Evolutionary conservation across 2,888 invertebrate genomes (phyloP).

Genomic region (Pachycephus smyrnensis): DNA sequence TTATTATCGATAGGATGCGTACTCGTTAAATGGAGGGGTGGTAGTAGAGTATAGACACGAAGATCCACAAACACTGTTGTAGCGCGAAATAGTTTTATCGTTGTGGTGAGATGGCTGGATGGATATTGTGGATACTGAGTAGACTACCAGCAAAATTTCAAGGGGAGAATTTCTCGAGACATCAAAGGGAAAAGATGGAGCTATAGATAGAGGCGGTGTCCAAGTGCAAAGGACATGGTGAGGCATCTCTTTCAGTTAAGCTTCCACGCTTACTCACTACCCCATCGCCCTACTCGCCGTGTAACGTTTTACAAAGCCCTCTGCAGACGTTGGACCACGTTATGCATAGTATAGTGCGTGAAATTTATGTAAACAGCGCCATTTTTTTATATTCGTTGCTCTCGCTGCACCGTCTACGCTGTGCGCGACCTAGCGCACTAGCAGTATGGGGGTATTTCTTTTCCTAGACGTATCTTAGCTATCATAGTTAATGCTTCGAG

Average conservation of each 20-base stretch:
- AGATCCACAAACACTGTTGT: background rate
- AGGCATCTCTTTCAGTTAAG: conserved; percentile 32
- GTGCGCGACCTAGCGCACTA: background rate
- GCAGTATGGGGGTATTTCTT: background rate
- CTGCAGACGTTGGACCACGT: conserved; percentile 32
- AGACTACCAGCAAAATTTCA: background rate
- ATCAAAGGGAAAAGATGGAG: conserved; percentile 45
- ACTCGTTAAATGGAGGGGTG: background rate
- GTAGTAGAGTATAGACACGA: background rate
- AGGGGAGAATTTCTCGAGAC: conserved; percentile 35
- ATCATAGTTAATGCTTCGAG: background rate
- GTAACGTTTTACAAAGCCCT: conserved; percentile 43
- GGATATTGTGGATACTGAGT: background rate
- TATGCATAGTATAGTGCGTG: conserved; percentile 41
- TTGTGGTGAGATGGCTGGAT: background rate
- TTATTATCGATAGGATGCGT: background rate
- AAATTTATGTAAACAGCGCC: conserved; percentile 39
- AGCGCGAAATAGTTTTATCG: background rate
- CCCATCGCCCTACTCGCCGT: conserved; percentile 11
- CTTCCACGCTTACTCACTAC: conserved; percentile 25
- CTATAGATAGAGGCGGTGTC: conserved; percentile 20
- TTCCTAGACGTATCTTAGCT: background rate
- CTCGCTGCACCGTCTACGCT: background rate
- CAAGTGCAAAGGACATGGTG: conserved; percentile 9
- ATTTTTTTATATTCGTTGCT: conserved; percentile 13